These are phyloP conservation scores for Gryllus bimaculatus DNA, from an alignment of 1,140 invertebrate genomes.

Conservation along the genomic window DNA sequence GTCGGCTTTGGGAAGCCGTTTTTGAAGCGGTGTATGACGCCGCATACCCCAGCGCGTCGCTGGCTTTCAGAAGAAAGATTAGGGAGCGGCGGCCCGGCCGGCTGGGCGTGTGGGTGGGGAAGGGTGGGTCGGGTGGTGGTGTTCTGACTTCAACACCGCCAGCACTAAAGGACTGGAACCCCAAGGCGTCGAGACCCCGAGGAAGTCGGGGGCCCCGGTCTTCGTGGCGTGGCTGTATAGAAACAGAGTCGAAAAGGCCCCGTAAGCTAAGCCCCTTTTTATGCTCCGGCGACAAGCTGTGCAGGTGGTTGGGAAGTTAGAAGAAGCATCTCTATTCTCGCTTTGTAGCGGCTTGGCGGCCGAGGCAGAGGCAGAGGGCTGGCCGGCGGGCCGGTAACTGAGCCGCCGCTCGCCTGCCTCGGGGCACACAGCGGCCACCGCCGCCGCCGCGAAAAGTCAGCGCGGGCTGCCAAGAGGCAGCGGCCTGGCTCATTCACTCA, in stretches of 20 bases:
- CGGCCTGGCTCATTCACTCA: too few species aligned
- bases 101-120: background rate
- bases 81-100: background rate
- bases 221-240: background rate
- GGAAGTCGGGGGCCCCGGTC: background rate
- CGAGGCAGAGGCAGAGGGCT: background rate
- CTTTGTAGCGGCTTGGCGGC: background rate
- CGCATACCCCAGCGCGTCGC: background rate
- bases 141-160: slow-evolving; percentile 1
- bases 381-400: background rate
- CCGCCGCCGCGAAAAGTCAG: too few species aligned
- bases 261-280: slow-evolving; percentile 3
- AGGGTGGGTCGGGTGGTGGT: background rate
- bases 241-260: background rate
- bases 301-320: slow-evolving; percentile 2
- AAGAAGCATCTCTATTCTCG: slow-evolving; percentile 4
- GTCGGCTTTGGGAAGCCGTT: background rate
- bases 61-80: slow-evolving; percentile 4
- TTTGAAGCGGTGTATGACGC: background rate
- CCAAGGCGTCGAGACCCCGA: background rate
- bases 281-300: background rate
- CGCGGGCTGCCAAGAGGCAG: too few species aligned
- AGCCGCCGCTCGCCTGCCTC: background rate
- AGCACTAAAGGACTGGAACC: background rate
- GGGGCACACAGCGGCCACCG: background rate